Percentiles rank a stretch among this genome's conserved stretches.
Evolutionary conservation across 2,888 invertebrate species (phyloP).

Genomic region (Muscina levida): DNA sequence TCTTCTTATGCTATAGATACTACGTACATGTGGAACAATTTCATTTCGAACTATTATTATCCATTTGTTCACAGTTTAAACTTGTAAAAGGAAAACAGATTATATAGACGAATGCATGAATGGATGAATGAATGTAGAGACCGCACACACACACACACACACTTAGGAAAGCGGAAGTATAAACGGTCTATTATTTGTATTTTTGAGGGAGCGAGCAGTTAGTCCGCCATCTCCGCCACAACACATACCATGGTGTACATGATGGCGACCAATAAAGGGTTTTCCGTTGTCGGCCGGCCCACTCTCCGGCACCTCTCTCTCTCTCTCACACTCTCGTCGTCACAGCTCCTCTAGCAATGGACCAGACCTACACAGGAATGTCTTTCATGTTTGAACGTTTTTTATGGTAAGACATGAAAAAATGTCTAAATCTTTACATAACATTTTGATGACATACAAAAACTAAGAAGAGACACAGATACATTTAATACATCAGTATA

Average conservation of each 20-base stretch:
- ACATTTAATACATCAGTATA: constrained; percentile 20
- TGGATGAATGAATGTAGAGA: neutral
- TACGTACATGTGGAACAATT: constrained; percentile 30
- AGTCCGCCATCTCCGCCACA: constrained; percentile 7
- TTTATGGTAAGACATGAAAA: constrained; percentile 62
- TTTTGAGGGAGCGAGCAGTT: neutral
- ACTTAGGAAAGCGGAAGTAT: neutral
- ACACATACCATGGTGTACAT: constrained; percentile 58
- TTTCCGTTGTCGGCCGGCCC: constrained; percentile 11
- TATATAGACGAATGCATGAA: neutral
- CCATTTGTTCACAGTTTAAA: constrained; percentile 27
- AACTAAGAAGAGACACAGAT: neutral
- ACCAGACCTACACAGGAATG: constrained; percentile 27
- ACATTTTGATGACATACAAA: constrained; percentile 47
- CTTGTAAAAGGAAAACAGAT: constrained; percentile 8
- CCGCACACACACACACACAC: too few species aligned
- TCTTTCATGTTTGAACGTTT: constrained; percentile 50
- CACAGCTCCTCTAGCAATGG: too few species aligned
- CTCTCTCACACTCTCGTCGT: neutral
- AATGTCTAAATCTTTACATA: constrained; percentile 61
- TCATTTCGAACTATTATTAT: constrained; percentile 30
- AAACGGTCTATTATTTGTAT: constrained; percentile 15
- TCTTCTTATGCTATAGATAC: too few species aligned
- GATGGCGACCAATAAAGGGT: constrained; percentile 65
- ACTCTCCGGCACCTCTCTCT: too few species aligned